phyloP scores from a whole-genome alignment of 2,888 invertebrate genomes.

The Caenorhabditis panamensis region DNA sequence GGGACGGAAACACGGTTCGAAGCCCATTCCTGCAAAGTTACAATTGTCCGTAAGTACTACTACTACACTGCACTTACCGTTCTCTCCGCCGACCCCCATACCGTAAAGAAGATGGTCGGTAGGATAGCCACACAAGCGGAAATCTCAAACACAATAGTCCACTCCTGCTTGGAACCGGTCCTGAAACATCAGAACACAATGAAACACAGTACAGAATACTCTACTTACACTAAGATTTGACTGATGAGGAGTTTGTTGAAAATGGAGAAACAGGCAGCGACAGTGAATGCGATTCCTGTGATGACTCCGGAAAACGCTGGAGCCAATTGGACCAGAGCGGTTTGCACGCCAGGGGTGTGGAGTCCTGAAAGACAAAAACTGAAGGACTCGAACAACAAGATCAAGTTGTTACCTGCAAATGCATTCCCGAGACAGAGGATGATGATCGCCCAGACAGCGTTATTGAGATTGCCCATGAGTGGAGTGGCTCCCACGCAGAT shows the following conservation, averaged over 20 bases:
- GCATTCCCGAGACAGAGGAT: constrained; percentile 78
- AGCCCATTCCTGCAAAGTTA: constrained; percentile 54
- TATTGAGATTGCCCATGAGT: constrained; percentile 65
- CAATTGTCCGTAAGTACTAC: not conserved
- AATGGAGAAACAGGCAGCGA: constrained; percentile 77
- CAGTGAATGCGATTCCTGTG: constrained; percentile 79
- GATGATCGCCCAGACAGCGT: constrained; percentile 69
- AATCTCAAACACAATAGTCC: constrained; percentile 80
- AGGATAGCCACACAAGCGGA: constrained; percentile 77
- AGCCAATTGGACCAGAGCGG: constrained; percentile 80
- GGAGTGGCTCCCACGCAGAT: constrained; percentile 78
- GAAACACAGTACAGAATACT: constrained; percentile 5
- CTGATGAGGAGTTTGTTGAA: constrained; percentile 78
- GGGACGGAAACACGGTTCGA: constrained; percentile 45
- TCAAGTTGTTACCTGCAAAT: constrained; percentile 73
- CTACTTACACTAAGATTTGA: constrained; percentile 68
- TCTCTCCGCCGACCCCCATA: constrained; percentile 72
- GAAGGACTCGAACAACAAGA: too few species aligned
- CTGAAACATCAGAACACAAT: constrained; percentile 45
- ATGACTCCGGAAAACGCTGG: constrained; percentile 79
- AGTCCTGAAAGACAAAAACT: constrained; percentile 74
- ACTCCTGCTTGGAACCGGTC: constrained; percentile 70
- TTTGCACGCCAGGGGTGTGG: constrained; percentile 80
- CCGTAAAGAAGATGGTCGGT: constrained; percentile 79
- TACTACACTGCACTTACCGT: constrained; percentile 21